Base-by-base conservation (phyloP, 30 jellyfish, hydroid and myxozoan species). In the Mastigias papua region DNA sequence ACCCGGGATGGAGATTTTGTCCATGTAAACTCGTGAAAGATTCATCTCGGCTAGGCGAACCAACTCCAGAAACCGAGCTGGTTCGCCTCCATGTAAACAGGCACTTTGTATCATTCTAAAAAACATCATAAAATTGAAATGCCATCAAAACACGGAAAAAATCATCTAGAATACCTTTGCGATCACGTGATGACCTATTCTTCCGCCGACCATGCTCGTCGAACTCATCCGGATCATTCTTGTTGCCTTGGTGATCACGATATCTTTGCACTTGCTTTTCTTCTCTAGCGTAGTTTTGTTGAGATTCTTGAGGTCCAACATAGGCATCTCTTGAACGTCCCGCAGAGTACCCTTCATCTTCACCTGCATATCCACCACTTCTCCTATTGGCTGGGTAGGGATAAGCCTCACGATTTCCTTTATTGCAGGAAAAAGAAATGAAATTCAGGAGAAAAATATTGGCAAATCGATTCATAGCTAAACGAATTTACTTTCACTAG, bases 321-420 rank as follows among this genome's bases (percentile, higher is more conserved):
- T 72, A 85, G 0, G 80, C n/a, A 48, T 85, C 94, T 30, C 94
- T 73, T 37, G 94, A 58, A 23, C 94, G 85, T 27, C 94, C 88
- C 62, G 63, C 94, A 70, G 74, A 58, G 50, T 31, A 85, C 27
- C 91, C 91, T 26, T 74, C 88, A 23, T 85, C 94, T 5, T 73
- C 94, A 2, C 61, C 73, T 29, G 26, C 58, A 29, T 63, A 66
- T 67, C 58, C 76, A 5, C 82, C 87, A 27, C 88, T 74, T 10
- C 94, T 78, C 21, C 76, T 49, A 60, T 60, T 75, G 20, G 32
- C 57, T 21, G 34, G 88, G 94, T 85, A 78, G 2, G 86, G 86
- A 60, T 69, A 83, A 8, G 80, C 66, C 61, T 85, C 94, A 21
- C 94, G 87, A 62, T 60, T 73, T 23, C 84, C 92, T 82, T 10